Base-by-base conservation (phyloP, 2,797 vertebrate species). In the Chaunax sp. region DNA sequence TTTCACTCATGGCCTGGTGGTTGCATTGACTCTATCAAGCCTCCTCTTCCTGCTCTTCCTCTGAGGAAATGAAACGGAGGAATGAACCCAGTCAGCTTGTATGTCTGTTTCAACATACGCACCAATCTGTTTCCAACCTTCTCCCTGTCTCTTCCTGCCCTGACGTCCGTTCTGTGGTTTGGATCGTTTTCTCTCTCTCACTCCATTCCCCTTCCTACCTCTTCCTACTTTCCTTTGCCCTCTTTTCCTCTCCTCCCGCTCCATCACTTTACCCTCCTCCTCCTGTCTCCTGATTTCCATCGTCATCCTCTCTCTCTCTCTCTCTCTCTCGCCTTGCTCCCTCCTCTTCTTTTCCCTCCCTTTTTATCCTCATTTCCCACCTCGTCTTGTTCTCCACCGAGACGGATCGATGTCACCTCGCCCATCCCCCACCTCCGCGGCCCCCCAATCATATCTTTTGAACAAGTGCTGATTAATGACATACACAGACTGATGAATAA, bases 381-480 rank as follows among this genome's bases (percentile, higher is more conserved):
- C 46, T 35, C n/a, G 43, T 51, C 55, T 45, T 80, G 63, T 80
- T 78, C 75, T 56, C 66, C 59, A 28, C 76, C 47, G 51, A 57
- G 75, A 86, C 77, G 75, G 79, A 87, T 86, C 83, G 45, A 88
- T 87, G 76, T 75, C 60, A 67, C 50, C 50, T 46, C 47, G 9
- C 40, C 74, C 71, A 16, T 23, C 70, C 78, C 69, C 54, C 77
- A 54, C 75, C 69, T 64, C 35, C 23, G 20, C 52, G 3, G 26
- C 35, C 83, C 71, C 81, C 78, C 85, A 82, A 90, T 91, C 87
- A 92, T 90, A 90, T 91, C 90, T 91, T 90, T 89, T 90, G 89
- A 93, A 89, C 89, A 92, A 92, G 88, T 88, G 85, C 92, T 92
- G 91, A 92, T 94, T 93, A 94, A 92, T 89, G 90, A 92, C 92